Conservation (phyloP, 2,888 invertebrate genomes). For the Parasteatoda lunata region DNA sequence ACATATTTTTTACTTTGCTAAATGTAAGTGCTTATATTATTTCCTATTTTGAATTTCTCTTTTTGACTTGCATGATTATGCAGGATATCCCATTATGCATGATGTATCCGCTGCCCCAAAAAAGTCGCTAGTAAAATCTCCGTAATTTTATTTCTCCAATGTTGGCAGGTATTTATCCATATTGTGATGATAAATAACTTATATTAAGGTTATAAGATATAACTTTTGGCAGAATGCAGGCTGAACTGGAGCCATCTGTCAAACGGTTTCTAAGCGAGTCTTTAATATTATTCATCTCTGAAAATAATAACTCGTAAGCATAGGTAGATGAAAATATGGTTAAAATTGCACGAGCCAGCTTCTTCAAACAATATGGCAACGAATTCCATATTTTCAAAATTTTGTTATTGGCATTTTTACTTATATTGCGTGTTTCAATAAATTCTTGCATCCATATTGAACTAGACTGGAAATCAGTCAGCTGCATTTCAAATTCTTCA, state of each 20-base stretch:
- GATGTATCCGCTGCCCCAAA: too few relatives aligned
- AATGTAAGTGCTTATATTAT: too few relatives aligned
- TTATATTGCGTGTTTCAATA: not conserved
- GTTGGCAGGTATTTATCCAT: too few relatives aligned
- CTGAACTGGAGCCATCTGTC: not conserved
- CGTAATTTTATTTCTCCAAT: too few relatives aligned
- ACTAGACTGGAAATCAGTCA: not conserved
- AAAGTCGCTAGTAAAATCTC: too few relatives aligned
- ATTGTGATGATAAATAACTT: too few relatives aligned
- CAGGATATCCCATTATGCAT: too few relatives aligned
- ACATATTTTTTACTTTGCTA: too few relatives aligned
- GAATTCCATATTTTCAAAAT: not conserved
- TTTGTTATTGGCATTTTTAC: not conserved
- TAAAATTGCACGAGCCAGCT: not conserved
- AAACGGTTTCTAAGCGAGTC: not conserved
- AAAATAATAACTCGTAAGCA: not conserved
- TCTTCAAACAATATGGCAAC: not conserved
- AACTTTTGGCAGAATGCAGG: not conserved
- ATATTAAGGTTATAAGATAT: too few relatives aligned
- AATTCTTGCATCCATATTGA: not conserved
- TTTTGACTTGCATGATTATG: too few relatives aligned
- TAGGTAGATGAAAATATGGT: not conserved
- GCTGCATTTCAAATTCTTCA: not conserved
- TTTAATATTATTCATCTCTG: not conserved
- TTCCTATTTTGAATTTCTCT: too few relatives aligned